Evolutionary conservation across 1,140 invertebrate genomes (phyloP).

Genomic region (Zophobas morio): DNA sequence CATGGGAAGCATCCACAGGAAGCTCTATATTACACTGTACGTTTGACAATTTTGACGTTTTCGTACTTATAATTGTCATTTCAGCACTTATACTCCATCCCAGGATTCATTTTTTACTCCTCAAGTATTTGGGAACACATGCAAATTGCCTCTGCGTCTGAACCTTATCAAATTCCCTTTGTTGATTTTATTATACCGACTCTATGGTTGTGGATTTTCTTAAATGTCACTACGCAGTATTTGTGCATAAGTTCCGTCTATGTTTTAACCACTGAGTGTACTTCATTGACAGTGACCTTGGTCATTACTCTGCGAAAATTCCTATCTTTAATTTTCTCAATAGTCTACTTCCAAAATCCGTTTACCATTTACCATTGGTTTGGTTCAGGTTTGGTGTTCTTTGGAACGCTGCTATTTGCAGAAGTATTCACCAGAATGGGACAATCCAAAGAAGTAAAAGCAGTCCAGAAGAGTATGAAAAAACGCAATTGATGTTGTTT

Average conservation of each 20-base stretch:
- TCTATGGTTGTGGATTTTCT: constrained; percentile 85
- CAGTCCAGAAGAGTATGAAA: neutral
- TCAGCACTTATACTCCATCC: constrained; percentile 89
- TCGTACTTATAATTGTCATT: constrained; percentile 61
- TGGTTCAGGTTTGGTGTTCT: constrained; percentile 92
- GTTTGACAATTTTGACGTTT: constrained; percentile 48
- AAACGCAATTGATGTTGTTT: neutral
- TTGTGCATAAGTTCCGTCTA: constrained; percentile 97
- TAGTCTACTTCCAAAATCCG: constrained; percentile 95
- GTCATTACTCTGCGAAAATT: constrained; percentile 98
- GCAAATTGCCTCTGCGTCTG: constrained; percentile 73
- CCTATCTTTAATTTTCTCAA: constrained; percentile 94
- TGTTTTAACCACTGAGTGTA: constrained; percentile 92
- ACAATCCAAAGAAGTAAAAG: neutral
- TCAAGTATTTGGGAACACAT: constrained; percentile 84
- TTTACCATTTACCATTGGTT: constrained; percentile 95
- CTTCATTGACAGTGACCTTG: constrained; percentile 94
- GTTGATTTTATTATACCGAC: constrained; percentile 76
- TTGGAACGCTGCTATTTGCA: constrained; percentile 93
- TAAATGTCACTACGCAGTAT: constrained; percentile 95
- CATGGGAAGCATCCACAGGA: constrained; percentile 96
- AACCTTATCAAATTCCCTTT: constrained; percentile 69
- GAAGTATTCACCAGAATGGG: constrained; percentile 72
- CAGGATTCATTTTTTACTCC: constrained; percentile 84
- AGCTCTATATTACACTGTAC: constrained; percentile 92